Conservation (phyloP, 2,797 vertebrate genomes). For the Silurus aristotelis region DNA sequence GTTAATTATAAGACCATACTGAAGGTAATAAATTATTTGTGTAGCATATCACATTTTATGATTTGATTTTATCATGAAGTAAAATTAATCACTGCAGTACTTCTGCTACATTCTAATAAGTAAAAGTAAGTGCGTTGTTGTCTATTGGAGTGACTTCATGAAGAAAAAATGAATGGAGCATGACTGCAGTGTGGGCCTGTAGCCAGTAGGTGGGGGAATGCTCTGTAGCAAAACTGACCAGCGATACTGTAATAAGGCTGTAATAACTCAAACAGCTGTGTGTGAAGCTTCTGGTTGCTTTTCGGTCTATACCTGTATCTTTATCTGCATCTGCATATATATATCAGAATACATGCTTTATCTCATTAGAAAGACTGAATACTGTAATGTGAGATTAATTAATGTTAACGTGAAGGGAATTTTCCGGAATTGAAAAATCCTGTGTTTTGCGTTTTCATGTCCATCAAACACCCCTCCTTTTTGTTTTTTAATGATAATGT, state of each 20-base stretch:
- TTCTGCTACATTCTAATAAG: not conserved
- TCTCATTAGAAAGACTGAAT: too few species aligned
- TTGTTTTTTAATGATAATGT: too few species aligned
- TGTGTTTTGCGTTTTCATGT: not conserved
- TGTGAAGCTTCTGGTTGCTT: constrained; percentile 47
- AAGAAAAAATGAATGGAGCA: not conserved
- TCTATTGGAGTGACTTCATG: not conserved
- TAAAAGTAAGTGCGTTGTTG: not conserved
- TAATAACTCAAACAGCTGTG: constrained; percentile 41
- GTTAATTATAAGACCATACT: not conserved
- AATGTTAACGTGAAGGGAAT: not conserved
- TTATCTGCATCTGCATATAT: too few species aligned
- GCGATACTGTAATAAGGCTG: constrained; percentile 43
- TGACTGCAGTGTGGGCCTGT: constrained; percentile 32
- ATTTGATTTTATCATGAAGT: not conserved
- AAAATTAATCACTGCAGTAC: not conserved
- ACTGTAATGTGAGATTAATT: not conserved
- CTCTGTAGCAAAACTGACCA: constrained; percentile 8
- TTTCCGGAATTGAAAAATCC: not conserved
- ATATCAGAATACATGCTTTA: too few species aligned
- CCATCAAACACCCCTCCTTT: not conserved
- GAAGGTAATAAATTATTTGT: not conserved
- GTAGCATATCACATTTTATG: too few species aligned
- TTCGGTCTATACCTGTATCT: too few species aligned
- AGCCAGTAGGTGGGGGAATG: constrained; percentile 49